Evolutionary conservation across 1,140 invertebrate species (phyloP).

Genomic region (Camponotus vicinus): DNA sequence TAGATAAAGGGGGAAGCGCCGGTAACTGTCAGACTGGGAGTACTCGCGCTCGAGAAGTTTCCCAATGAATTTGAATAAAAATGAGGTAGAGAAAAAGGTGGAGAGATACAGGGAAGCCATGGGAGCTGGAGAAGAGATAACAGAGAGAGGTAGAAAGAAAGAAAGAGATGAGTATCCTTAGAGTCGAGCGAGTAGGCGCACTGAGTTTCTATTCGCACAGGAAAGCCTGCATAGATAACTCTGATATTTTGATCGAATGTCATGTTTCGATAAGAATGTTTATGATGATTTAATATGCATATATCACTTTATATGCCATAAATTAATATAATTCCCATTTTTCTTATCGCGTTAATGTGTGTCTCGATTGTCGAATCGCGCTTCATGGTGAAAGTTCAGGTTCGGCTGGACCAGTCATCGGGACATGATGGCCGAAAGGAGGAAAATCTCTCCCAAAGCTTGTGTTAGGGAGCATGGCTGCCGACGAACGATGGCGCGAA

Average conservation of each 20-base stretch:
- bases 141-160: not conserved
- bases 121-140: slow-evolving; percentile 28
- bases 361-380: not conserved
- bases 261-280: slow-evolving; percentile 41
- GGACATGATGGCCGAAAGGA: slow-evolving; percentile 28
- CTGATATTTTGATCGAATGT: not conserved
- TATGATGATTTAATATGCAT: not conserved
- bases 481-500: slow-evolving; percentile 77
- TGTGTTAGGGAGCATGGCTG: slow-evolving; percentile 70
- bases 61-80: slow-evolving; percentile 77
- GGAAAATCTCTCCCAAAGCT: slow-evolving; percentile 16
- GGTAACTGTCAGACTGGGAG: slow-evolving; percentile 42
- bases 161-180: slow-evolving; percentile 9
- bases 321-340: slow-evolving; percentile 13
- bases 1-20: not conserved
- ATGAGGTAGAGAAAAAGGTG: slow-evolving; percentile 63
- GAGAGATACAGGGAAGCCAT: slow-evolving; percentile 11
- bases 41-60: slow-evolving; percentile 48
- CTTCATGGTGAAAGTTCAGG: not conserved
- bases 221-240: slow-evolving; percentile 54
- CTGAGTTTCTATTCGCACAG: slow-evolving; percentile 58
- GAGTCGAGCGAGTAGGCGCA: slow-evolving; percentile 68
- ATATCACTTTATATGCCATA: not conserved
- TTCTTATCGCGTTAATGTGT: not conserved
- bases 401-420: not conserved